Conservation (phyloP, 2,797 vertebrate genomes). For the Eleutherodactylus coqui region DNA sequence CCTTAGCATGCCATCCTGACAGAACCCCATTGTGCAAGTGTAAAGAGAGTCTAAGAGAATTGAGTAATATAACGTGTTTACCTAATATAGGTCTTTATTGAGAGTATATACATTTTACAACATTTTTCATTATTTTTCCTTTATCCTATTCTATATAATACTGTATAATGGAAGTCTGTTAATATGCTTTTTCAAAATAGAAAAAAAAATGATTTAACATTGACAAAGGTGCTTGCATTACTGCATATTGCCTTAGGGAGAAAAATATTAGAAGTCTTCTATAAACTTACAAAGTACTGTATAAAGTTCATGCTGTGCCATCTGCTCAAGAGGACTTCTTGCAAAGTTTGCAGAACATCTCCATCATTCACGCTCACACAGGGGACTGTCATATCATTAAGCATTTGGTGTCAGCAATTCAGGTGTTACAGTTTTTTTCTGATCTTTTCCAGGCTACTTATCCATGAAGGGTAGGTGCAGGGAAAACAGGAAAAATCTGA, state of each 20-base stretch:
- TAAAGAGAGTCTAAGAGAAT: neutral
- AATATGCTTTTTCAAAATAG: neutral
- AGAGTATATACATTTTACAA: too few relatives aligned
- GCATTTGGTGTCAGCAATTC: slow-evolving; percentile 56
- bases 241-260: slow-evolving; percentile 23
- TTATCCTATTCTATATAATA: neutral
- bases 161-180: neutral
- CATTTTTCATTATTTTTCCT: slow-evolving; percentile 2
- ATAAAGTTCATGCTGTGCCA: slow-evolving; percentile 48
- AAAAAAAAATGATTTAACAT: slow-evolving; percentile 16
- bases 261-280: slow-evolving; percentile 39
- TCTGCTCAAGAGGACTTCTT: slow-evolving; percentile 50
- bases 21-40: neutral
- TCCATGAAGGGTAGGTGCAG: slow-evolving; percentile 59
- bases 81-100: too few relatives aligned
- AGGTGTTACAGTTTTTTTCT: slow-evolving; percentile 54
- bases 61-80: neutral
- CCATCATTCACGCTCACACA: slow-evolving; percentile 57
- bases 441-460: slow-evolving; percentile 61
- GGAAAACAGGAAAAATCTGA: slow-evolving; percentile 48
- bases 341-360: slow-evolving; percentile 60
- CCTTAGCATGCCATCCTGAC: too few relatives aligned
- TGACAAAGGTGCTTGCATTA: slow-evolving; percentile 18
- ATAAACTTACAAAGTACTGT: slow-evolving; percentile 30
- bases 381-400: slow-evolving; percentile 62